Evolutionary conservation across 92 coral and sea anemone species (phyloP), one percentile per base, ranked within the genome.

Genomic region (Palythoa grandiflora): DNA sequence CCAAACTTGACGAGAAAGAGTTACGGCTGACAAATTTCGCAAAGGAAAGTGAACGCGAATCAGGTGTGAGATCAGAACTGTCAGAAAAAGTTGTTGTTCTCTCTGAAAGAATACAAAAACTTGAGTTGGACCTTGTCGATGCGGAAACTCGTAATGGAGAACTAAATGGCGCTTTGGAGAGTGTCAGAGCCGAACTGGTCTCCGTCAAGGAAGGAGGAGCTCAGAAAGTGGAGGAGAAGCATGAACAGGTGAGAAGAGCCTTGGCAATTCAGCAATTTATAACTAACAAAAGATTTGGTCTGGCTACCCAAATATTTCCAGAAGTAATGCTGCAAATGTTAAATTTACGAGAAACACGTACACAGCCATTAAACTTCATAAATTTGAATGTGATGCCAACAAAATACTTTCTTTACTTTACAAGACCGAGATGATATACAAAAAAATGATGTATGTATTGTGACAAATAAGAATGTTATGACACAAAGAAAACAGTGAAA

Each of bases 1-100:
- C 73, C 13, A 40, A 1, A 79, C 84, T 79, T 17, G 84, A 79
- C 3, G 89, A 89, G 63, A 91, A 87, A 63, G 85, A 72, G n/a
- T 57, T 76, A 38, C 75, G 61, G 21, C 60, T 47, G 12, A 59
- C 48, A 53, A 8, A 35, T n/a, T 81, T 93, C 5, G 90, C 85
- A 36, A 83, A 84, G 1, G 88, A 87, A 44, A 28, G 20, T 20
- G 54, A 79, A 44, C n/a, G 4, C 8, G 84, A 79, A 20, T 38
- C 73, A 39, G 73, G n/a, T 39, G 11, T 79, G 47, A 79, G 66
- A 20, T 79, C 84, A 37, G 39, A 79, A 39, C 71, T 79, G 38
- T 16, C 84, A 13, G 84, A 79, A 16, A 79, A 79, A 47, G 57
- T 79, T 17, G 57, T 79, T 20, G 51, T 11, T 61, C 84, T 79